Evolutionary conservation across 2,113 vertebrate genomes (phyloP).

Genomic region (Tetrao urogallus): DNA sequence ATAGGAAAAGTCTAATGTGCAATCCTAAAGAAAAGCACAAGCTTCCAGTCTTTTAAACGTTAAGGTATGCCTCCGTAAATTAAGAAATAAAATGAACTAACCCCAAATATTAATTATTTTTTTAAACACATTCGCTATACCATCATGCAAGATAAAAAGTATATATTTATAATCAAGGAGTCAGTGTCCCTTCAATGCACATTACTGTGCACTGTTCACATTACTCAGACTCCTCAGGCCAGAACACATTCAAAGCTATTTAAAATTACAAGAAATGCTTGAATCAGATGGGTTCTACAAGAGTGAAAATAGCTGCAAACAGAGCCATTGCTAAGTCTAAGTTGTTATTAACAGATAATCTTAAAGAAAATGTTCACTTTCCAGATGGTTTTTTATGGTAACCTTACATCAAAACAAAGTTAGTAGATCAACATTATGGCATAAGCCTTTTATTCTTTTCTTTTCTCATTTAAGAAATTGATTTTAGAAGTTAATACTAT

Average conservation of each 20-base stretch:
- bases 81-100: not conserved
- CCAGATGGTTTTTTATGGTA: not conserved
- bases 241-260: not conserved
- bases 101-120: not conserved
- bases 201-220: not conserved
- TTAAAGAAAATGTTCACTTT: not conserved
- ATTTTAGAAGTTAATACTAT: not conserved
- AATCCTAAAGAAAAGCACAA: not conserved
- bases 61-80: not conserved
- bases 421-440: not conserved
- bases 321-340: not conserved
- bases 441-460: not conserved
- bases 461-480: not conserved
- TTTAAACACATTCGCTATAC: not conserved
- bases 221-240: not conserved
- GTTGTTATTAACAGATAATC: not conserved
- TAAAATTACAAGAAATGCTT: not conserved
- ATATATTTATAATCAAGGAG: not conserved
- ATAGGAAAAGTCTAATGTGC: not conserved
- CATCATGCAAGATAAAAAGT: not conserved
- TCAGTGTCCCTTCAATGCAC: not conserved
- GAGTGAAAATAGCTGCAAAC: not conserved
- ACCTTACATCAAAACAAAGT: not conserved
- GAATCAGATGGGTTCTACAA: not conserved
- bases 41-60: not conserved